Conservation (phyloP, 2,113 vertebrate genomes). For the Sceloporus tristichus region DNA sequence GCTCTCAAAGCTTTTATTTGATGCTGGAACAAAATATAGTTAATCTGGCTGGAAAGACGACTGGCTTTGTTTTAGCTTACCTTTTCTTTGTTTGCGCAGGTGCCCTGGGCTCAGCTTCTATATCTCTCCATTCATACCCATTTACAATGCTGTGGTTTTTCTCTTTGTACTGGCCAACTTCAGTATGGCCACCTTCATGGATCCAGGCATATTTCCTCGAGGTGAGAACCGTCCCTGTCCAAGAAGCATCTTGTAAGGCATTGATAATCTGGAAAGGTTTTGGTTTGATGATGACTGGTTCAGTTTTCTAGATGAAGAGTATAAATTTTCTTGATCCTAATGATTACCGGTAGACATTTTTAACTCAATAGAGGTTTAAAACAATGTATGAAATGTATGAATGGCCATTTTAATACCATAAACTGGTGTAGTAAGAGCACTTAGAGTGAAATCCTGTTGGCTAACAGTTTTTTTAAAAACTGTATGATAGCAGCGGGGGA, state of each 20-base stretch:
- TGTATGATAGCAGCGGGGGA: no score
- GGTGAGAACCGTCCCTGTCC: constrained; percentile 74
- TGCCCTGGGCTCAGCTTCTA: constrained; percentile 91
- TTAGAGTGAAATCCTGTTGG: no score
- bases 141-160: constrained; percentile 92
- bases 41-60: not conserved
- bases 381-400: not conserved
- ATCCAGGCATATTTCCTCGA: constrained; percentile 97
- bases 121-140: constrained; percentile 88
- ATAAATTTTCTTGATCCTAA: not conserved
- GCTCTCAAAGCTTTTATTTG: not conserved
- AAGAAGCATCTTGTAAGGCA: rapidly evolving
- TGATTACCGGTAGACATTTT: rapidly evolving
- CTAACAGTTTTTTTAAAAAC: no score
- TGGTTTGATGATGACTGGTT: not conserved
- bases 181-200: constrained; percentile 99
- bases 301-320: not conserved
- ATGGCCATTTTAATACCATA: not conserved
- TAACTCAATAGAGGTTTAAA: not conserved
- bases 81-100: constrained; percentile 73
- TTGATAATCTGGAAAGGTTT: not conserved
- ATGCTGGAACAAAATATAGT: not conserved
- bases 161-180: constrained; percentile 98
- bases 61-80: not conserved
- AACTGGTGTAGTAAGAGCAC: not conserved